Evolutionary conservation across 2,888 invertebrate species (phyloP), one percentile per base, ranked within the genome.

Genomic region (Synanthedon vespiformis): DNA sequence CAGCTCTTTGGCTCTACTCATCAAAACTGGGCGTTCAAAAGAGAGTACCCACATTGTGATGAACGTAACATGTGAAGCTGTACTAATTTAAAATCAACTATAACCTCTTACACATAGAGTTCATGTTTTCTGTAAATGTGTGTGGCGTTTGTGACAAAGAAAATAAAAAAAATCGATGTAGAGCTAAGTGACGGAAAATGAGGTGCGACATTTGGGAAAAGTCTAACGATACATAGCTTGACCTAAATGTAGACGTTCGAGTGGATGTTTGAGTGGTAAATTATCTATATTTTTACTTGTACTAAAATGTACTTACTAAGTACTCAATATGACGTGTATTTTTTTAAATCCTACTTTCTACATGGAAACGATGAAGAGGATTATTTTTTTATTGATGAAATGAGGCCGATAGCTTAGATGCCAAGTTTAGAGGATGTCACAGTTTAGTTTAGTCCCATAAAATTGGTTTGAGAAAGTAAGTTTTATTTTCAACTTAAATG

Each of bases 171-270:
- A 59, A 54, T 57, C 63, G 64, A 69, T 61, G 64, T 63, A 58
- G 57, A 65, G 65, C 68, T 73, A 75, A 79, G 74, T 79, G 76
- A 71, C 69, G 69, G 70, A 78, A 77, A 81, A 80, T 77, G 77
- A 78, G 79, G 75, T 77, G 79, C 66, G 74, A 77, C 74, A 77
- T 80, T 79, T 72, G 69, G 70, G 68, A 57, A 61, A 61, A 62
- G 65, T 61, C 64, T 64, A 65, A 67, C 72, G 74, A 77, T 74
- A 75, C 66, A 65, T 56, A 65, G 66, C 74, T 79, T 80, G 80
- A 81, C 80, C 81, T 66, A 73, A 71, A 77, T 80, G 76, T 62
- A 67, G 61, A 61, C 44, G 8, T 13, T 44, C 13, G 13, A 44
- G 8, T 34, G 27, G 27, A 34, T 34, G 34, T 34, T 34, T 10